Conservation (phyloP, 1,140 invertebrate species). For the Lepidotrigona ventralis region DNA sequence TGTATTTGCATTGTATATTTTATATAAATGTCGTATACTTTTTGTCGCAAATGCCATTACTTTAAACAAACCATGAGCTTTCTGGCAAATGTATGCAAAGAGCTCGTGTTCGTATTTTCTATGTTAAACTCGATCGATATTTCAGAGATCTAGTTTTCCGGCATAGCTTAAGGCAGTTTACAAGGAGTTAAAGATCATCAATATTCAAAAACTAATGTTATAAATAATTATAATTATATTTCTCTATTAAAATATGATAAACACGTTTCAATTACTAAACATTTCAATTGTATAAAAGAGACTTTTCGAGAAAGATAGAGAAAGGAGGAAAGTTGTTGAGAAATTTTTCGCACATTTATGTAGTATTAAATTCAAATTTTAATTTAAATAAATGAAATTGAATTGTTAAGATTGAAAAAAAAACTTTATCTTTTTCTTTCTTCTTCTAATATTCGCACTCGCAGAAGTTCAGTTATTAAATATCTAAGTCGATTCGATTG, state of each 20-base stretch:
- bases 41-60: conserved; percentile 71
- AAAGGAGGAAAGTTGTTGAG: neutral
- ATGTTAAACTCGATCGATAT: conserved; percentile 4
- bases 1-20: conserved; percentile 69
- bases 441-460: neutral
- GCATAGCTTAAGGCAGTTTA: conserved; percentile 26
- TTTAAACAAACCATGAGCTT: conserved; percentile 52
- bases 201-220: neutral
- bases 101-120: conserved; percentile 20
- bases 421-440: neutral
- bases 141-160: conserved; percentile 18
- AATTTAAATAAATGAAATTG: neutral
- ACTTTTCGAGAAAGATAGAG: no score
- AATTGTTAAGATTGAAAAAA: neutral
- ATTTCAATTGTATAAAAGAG: no score
- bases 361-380: neutral
- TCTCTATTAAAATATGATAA: neutral
- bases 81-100: conserved; percentile 26
- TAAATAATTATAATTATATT: neutral
- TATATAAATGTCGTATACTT: conserved; percentile 69
- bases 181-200: neutral
- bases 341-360: neutral
- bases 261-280: no score
- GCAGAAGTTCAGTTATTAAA: neutral
- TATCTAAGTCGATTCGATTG: neutral